Percentiles rank a stretch among this genome's conserved stretches.
Conservation (phyloP, 2,797 vertebrate genomes). For the Syngnathus rostellatus region DNA sequence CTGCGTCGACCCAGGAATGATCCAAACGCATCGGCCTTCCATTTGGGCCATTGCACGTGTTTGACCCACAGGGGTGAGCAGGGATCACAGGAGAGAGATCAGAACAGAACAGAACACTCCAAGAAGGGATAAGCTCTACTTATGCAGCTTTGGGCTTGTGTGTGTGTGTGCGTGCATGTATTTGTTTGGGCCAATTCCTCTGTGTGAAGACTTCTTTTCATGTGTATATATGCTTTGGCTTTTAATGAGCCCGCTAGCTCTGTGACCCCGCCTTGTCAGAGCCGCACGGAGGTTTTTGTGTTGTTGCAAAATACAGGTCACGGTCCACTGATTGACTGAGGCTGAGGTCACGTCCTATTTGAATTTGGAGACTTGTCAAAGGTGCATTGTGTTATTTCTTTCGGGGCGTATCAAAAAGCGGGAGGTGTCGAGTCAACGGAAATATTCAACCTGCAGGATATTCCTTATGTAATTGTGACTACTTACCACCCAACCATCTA, state of each 20-base stretch:
- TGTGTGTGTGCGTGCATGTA: constrained; percentile 15
- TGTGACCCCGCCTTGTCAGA: constrained; percentile 36
- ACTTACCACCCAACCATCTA: too few species aligned
- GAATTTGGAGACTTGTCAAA: not conserved
- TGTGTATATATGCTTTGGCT: constrained; percentile 27
- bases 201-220: constrained; percentile 22
- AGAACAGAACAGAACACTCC: constrained; percentile 51
- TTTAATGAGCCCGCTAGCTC: constrained; percentile 44
- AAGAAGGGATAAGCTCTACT: constrained; percentile 57
- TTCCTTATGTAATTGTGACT: too few species aligned
- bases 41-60: constrained; percentile 11
- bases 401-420: not conserved
- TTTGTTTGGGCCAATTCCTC: constrained; percentile 14
- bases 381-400: not conserved
- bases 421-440: not conserved
- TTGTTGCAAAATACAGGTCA: constrained; percentile 32
- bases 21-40: constrained; percentile 17
- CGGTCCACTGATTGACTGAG: constrained; percentile 21
- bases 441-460: not conserved
- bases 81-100: constrained; percentile 53
- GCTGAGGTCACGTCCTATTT: not conserved
- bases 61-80: constrained; percentile 43
- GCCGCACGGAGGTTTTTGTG: constrained; percentile 35
- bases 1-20: constrained; percentile 31
- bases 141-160: constrained; percentile 28